Evolutionary conservation across 2,888 invertebrate species (phyloP).

Genomic region (Trichopria drosophilae): DNA sequence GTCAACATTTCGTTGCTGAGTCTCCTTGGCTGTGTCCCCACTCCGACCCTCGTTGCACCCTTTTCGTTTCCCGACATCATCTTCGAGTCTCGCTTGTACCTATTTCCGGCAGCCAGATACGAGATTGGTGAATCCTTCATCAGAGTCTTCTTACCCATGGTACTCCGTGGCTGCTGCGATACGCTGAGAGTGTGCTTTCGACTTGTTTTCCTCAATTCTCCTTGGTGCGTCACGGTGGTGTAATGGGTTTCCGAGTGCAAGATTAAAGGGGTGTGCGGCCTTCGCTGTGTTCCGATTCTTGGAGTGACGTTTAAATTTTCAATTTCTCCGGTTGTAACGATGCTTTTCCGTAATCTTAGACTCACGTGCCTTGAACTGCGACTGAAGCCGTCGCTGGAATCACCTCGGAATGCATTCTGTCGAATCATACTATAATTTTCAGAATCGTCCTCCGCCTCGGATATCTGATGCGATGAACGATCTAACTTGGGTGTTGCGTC

Average conservation of each 20-base stretch:
- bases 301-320: too few relatives aligned
- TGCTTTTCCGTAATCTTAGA: too few relatives aligned
- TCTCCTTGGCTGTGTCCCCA: constrained; percentile 19
- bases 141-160: constrained; percentile 12
- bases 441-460: constrained; percentile 25
- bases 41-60: constrained; percentile 13
- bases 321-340: too few relatives aligned
- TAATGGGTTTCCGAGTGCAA: constrained; percentile 17
- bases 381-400: too few relatives aligned
- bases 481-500: too few relatives aligned
- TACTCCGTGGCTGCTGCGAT: constrained; percentile 22
- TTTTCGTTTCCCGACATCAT: constrained; percentile 23
- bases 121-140: constrained; percentile 9
- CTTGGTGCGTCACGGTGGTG: constrained; percentile 5
- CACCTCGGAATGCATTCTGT: constrained; percentile 37
- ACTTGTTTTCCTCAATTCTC: constrained; percentile 6
- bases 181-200: constrained; percentile 14
- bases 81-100: constrained; percentile 23
- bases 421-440: constrained; percentile 27
- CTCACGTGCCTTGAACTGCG: too few relatives aligned
- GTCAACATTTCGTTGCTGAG: constrained; percentile 6
- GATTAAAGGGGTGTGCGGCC: constrained; percentile 16
- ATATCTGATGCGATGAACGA: constrained; percentile 26
- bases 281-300: constrained; percentile 25
- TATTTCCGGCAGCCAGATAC: constrained; percentile 8